phyloP scores from a whole-genome alignment of 1,140 invertebrate species.

The Heliconius congener region DNA sequence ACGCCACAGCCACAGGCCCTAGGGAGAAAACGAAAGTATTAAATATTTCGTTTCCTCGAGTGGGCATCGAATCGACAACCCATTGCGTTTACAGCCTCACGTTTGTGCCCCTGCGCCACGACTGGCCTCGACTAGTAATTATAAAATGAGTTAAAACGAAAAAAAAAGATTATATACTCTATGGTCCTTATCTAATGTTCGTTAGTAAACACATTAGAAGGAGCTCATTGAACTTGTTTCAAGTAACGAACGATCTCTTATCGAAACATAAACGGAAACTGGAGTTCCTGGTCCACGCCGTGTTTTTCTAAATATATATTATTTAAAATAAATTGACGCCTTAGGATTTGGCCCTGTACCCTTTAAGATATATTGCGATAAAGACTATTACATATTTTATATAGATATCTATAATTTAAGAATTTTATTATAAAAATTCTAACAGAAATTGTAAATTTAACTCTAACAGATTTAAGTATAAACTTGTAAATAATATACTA shows the following conservation, averaged over 20 bases:
- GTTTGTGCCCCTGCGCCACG: too few relatives aligned
- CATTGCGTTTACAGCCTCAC: too few relatives aligned
- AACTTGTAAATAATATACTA: neutral
- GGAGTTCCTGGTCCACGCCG: neutral
- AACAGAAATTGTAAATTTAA: neutral
- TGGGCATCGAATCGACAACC: too few relatives aligned
- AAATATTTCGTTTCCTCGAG: too few relatives aligned
- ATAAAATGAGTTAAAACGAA: neutral
- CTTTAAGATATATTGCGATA: too few relatives aligned
- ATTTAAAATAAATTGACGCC: too few relatives aligned
- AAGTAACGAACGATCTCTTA: neutral
- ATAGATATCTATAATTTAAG: too few relatives aligned
- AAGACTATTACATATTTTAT: neutral
- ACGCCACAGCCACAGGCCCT: too few relatives aligned
- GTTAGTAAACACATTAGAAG: constrained; percentile 12
- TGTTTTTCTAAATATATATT: neutral
- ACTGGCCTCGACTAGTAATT: neutral
- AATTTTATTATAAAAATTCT: neutral
- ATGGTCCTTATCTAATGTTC: neutral
- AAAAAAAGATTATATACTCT: neutral
- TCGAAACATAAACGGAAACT: neutral
- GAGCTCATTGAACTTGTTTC: constrained; percentile 26
- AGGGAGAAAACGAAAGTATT: too few relatives aligned
- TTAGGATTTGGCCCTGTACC: too few relatives aligned
- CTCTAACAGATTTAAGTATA: neutral